Evolutionary conservation across 2,113 vertebrate genomes (phyloP).

Genomic region (Ceratotherium simum): DNA sequence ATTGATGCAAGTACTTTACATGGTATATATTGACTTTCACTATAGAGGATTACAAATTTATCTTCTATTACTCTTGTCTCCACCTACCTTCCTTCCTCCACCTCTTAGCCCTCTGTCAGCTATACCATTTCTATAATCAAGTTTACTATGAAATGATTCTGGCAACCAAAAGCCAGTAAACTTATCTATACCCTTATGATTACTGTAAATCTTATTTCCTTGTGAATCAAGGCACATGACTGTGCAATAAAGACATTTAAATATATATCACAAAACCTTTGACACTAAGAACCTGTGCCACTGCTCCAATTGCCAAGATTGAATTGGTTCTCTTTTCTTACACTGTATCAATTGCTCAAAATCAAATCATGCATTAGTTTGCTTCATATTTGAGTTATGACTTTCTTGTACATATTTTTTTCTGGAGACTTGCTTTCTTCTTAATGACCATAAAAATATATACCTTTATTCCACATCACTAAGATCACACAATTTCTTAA

Average conservation of each 20-base stretch:
- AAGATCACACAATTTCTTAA: slow-evolving; percentile 10
- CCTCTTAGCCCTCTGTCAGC: not conserved
- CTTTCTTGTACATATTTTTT: not conserved
- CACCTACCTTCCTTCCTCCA: not conserved
- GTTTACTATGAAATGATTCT: slow-evolving; percentile 39
- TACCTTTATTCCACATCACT: not conserved
- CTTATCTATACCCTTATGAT: slow-evolving; percentile 15
- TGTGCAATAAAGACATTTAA: not conserved
- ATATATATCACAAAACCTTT: not conserved
- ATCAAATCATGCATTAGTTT: slow-evolving; percentile 42
- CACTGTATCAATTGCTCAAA: not conserved
- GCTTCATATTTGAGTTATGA: not conserved
- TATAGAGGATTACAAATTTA: not conserved
- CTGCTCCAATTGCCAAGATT: not conserved
- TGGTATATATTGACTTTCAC: slow-evolving; percentile 4
- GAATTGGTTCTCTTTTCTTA: not conserved
- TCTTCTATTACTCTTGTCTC: not conserved
- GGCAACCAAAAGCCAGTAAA: not conserved
- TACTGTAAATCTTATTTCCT: not conserved
- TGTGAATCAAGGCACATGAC: not conserved
- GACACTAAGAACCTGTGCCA: not conserved
- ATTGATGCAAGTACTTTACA: not conserved
- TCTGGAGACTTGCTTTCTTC: not conserved
- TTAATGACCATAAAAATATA: not conserved
- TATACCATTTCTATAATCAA: not conserved